Evolutionary conservation across 2,113 vertebrate species (phyloP).

Genomic region (Ammodramus savannarum): DNA sequence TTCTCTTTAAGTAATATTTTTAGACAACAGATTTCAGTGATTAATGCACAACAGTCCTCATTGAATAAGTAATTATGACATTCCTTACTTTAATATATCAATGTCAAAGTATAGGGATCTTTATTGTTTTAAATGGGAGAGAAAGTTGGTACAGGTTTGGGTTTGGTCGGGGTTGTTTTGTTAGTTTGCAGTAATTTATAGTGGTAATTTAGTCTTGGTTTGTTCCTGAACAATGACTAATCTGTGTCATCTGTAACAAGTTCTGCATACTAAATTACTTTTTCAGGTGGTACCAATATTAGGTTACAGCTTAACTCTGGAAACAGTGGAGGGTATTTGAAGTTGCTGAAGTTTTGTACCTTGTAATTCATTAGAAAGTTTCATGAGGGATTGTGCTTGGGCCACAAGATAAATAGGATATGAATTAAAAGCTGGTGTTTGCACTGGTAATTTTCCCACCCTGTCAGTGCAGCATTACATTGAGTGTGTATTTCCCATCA

Average conservation of each 20-base stretch:
- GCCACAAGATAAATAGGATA: background rate
- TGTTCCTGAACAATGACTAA: constrained; percentile 39
- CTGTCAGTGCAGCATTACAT: background rate
- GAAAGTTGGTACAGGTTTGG: background rate
- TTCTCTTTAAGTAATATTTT: background rate
- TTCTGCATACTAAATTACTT: background rate
- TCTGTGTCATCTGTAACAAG: background rate
- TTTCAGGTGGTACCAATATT: background rate
- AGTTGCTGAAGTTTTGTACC: background rate
- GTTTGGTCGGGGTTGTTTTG: background rate
- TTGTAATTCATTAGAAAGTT: background rate
- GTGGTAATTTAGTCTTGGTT: constrained; percentile 65
- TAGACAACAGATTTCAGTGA: background rate
- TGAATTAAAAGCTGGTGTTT: background rate
- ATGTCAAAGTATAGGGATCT: background rate
- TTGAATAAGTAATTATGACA: background rate
- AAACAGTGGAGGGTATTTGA: background rate
- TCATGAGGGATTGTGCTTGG: background rate
- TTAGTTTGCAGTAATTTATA: background rate
- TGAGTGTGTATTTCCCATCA: background rate
- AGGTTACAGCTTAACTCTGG: background rate
- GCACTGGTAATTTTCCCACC: background rate
- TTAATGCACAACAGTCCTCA: background rate
- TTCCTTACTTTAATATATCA: background rate
- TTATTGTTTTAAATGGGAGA: background rate